Base-by-base conservation (phyloP, 2,113 vertebrate species). In the Cyanoliseus patagonus region DNA sequence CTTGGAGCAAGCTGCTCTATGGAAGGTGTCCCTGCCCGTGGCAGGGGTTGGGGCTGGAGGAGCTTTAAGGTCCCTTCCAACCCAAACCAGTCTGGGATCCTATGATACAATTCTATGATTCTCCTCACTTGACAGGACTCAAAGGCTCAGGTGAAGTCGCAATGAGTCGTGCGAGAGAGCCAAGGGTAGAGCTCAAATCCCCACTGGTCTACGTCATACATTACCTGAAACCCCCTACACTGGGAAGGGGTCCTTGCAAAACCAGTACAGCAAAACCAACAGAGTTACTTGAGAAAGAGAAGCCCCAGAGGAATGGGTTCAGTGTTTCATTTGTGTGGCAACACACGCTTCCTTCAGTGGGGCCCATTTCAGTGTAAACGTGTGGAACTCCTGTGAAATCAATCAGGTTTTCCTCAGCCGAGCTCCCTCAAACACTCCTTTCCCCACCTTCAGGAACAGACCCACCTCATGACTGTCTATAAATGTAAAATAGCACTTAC, bases 401-500 rank as follows among this genome's bases (percentile, higher is more conserved):
- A 3, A 11, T 6, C 27, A 6, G 87, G 66, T 17, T 25, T 42
- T 6, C 37, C 30, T 39, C 79, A 66, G 30, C 80, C 23, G 18
- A 6, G 6, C 62, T 42, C 70, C 80, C 81, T 68, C 91, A 62
- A 41, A 49, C 37, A 2, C 49, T 46, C 10, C 69, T 31, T 37
- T 35, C 46, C 62, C 46, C 47, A 2, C 24, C 33, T 73, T 6
- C 76, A 63, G 76, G 83, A 69, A 19, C 83, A 92, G 79, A 20
- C 83, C 79, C 30, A 30, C 53, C 28, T 67, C 49, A 86, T 13
- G 64, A 73, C 67, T 33, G 67, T 33, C 77, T 92, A 24, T n/a
- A 83, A 92, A 93, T 62, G 69, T 39, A 61, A 76, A 83, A 37
- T 25, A 91, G 51, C 78, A 78, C 78, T 81, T 69, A 33, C 84